Evolutionary conservation across 2,797 vertebrate genomes (phyloP).

Genomic region (Ciconia nigra): DNA sequence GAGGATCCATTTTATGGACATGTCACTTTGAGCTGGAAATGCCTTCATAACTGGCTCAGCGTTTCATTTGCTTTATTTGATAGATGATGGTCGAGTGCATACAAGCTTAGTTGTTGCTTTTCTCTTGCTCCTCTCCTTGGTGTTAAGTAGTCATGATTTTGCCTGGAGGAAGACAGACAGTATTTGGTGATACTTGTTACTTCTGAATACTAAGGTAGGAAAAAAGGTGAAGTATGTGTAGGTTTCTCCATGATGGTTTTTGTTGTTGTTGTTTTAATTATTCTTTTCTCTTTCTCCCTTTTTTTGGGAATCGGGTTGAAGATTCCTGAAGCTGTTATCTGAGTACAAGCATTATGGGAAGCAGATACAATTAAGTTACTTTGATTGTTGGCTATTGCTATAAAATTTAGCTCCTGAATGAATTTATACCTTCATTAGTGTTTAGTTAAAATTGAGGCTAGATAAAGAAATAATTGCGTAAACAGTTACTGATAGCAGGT

Average conservation of each 20-base stretch:
- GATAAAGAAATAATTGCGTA: background rate
- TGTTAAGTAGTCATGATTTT: slow-evolving; percentile 23
- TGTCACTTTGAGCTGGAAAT: slow-evolving; percentile 48
- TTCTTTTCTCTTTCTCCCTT: background rate
- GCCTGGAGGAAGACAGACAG: background rate
- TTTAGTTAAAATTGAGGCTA: background rate
- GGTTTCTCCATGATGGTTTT: background rate
- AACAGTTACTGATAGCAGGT: background rate
- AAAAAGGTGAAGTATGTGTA: background rate
- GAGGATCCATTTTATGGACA: slow-evolving; percentile 60
- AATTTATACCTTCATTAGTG: background rate
- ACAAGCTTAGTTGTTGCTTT: slow-evolving; percentile 23
- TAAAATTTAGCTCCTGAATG: background rate
- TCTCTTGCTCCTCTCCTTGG: background rate
- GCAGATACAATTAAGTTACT: background rate
- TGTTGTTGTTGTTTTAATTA: background rate
- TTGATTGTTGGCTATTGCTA: background rate
- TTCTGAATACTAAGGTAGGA: background rate
- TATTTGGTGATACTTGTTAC: background rate
- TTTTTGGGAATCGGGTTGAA: background rate
- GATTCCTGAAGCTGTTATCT: background rate
- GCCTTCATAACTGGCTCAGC: slow-evolving; percentile 13
- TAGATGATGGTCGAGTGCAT: slow-evolving; percentile 16
- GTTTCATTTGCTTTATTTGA: slow-evolving; percentile 57
- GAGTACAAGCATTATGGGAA: background rate